phyloP scores from a whole-genome alignment of 2,888 invertebrate genomes.

The Pheosia tremula region DNA sequence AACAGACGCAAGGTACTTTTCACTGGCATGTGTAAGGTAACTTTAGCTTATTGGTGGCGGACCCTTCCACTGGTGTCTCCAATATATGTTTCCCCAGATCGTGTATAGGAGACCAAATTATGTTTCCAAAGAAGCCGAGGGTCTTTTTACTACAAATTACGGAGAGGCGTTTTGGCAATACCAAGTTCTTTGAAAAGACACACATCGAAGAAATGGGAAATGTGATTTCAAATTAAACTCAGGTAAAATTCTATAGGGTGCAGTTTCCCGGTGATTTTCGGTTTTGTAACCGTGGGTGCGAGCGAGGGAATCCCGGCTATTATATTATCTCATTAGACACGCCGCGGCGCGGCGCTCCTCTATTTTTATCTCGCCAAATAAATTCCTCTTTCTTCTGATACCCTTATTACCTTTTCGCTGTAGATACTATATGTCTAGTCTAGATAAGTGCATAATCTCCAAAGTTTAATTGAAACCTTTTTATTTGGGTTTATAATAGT shows the following conservation, averaged over 20 bases:
- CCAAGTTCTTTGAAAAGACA: constrained; percentile 1
- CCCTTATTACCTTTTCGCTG: constrained; percentile 58
- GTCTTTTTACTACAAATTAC: too few relatives aligned
- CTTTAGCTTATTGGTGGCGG: too few relatives aligned
- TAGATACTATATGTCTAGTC: constrained; percentile 10
- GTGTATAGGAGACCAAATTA: too few relatives aligned
- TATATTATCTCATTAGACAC: constrained; percentile 83
- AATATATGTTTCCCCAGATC: too few relatives aligned
- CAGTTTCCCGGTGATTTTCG: constrained; percentile 79
- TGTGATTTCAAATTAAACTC: constrained; percentile 30
- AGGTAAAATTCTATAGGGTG: constrained; percentile 56
- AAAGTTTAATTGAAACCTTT: constrained; percentile 8
- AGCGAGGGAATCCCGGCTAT: constrained; percentile 78
- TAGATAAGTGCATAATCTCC: constrained; percentile 22
- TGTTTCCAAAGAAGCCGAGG: too few relatives aligned
- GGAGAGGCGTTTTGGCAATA: too few relatives aligned
- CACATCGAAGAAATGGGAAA: constrained; percentile 9
- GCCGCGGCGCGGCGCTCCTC: constrained; percentile 66
- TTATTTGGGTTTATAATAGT: constrained; percentile 5
- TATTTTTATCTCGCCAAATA: constrained; percentile 73
- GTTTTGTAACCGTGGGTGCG: constrained; percentile 67
- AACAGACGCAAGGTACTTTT: too few relatives aligned
- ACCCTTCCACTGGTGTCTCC: too few relatives aligned
- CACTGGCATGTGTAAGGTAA: too few relatives aligned
- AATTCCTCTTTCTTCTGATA: constrained; percentile 72